phyloP scores from a whole-genome alignment of 2,888 invertebrate genomes.

The Eupithecia subfuscata region DNA sequence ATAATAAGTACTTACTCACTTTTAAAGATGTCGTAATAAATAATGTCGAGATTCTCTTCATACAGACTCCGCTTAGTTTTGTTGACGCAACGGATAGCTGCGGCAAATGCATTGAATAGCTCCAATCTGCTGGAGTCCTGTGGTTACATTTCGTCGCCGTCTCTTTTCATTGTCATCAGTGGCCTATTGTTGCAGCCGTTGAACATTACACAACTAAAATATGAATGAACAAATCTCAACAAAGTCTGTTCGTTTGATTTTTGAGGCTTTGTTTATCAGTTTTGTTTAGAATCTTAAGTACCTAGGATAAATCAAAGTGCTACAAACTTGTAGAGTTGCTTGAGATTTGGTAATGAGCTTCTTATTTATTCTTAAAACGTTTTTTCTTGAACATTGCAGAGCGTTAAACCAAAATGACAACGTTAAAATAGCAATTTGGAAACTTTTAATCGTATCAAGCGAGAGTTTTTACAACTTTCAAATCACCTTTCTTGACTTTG shows the following conservation, averaged over 20 bases:
- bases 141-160: conserved; percentile 2
- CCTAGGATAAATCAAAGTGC: not conserved
- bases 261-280: not conserved
- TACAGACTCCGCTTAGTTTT: not conserved
- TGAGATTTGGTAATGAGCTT: not conserved
- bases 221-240: not conserved
- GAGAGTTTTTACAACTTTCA: conserved; percentile 41
- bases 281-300: not conserved
- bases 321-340: not conserved
- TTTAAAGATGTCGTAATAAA: not conserved
- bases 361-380: not conserved
- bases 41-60: not conserved
- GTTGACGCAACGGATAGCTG: not conserved
- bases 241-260: not conserved
- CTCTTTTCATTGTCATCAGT: conserved; percentile 17
- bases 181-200: conserved; percentile 13
- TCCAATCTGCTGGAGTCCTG: conserved; percentile 11
- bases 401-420: conserved; percentile 6
- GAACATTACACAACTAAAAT: not conserved
- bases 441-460: conserved; percentile 46
- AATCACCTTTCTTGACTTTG: conserved; percentile 48
- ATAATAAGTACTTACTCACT: no score
- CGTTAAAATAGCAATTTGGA: conserved; percentile 28
- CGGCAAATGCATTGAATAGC: conserved; percentile 14
- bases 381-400: not conserved